Conservation (phyloP, 2,888 invertebrate genomes). For the Nephrotoma flavescens region DNA sequence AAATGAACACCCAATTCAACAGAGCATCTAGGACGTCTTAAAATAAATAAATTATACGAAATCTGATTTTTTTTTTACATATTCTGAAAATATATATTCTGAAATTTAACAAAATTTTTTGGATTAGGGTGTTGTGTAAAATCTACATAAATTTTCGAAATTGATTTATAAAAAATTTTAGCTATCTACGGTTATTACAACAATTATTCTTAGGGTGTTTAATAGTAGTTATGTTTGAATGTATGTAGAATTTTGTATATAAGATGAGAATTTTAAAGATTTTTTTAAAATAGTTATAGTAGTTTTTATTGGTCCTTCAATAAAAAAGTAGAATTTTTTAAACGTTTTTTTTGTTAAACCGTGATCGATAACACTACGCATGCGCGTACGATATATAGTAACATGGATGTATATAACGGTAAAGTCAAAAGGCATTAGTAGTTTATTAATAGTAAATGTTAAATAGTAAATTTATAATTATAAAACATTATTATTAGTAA, state of each 20-base stretch:
- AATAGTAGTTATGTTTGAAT: background rate
- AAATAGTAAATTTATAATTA: background rate
- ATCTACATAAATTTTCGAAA: background rate
- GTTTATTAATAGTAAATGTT: background rate
- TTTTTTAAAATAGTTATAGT: background rate
- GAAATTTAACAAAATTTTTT: background rate
- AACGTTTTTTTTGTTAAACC: background rate
- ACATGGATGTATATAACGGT: background rate
- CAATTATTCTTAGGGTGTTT: background rate
- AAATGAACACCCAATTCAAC: too few species aligned
- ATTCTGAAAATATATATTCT: background rate
- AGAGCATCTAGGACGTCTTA: too few species aligned
- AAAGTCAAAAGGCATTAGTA: background rate
- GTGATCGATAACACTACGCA: background rate
- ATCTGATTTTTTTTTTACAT: background rate
- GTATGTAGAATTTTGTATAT: background rate
- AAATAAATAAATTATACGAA: too few species aligned
- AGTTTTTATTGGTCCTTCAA: background rate
- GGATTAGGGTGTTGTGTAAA: background rate
- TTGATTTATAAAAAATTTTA: background rate
- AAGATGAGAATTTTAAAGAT: background rate
- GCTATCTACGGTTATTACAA: background rate
- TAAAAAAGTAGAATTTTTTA: background rate
- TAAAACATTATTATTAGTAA: slow-evolving; percentile 13
- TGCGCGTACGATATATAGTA: background rate